A percentile compares a stretch with the other conserved stretches of the same genome.
Evolutionary conservation across 2,888 invertebrate species (phyloP).

Genomic region (Melipona bicolor): DNA sequence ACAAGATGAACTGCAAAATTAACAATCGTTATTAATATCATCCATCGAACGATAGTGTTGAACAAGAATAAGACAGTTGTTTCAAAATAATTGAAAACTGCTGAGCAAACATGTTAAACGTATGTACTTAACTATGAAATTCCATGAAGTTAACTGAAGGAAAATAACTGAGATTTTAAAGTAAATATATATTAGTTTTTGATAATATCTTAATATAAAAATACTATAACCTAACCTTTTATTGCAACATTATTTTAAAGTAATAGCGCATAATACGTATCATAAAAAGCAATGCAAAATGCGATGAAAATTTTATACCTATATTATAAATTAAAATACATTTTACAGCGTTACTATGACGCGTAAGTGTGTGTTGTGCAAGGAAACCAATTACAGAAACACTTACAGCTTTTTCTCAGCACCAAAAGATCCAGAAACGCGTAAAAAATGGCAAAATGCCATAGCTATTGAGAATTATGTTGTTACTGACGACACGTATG

Average conservation of each 20-base stretch:
- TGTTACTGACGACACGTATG: constrained; percentile 80
- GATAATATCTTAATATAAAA: background rate
- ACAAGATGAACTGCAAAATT: constrained; percentile 6
- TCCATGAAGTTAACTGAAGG: background rate
- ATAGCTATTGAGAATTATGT: constrained; percentile 77
- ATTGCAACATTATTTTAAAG: background rate
- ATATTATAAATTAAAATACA: constrained; percentile 7
- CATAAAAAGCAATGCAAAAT: background rate
- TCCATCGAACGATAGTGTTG: background rate
- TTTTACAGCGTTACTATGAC: constrained; percentile 75
- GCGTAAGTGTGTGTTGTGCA: constrained; percentile 80
- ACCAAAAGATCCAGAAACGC: constrained; percentile 78
- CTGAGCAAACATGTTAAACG: background rate
- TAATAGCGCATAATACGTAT: background rate
- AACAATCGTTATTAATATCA: background rate
- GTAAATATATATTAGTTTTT: background rate
- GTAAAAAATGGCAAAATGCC: constrained; percentile 79
- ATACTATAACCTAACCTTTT: constrained; percentile 30
- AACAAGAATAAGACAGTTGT: background rate
- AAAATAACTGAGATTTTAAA: background rate
- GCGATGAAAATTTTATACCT: background rate
- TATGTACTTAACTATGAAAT: background rate
- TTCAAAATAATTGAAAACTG: constrained; percentile 17
- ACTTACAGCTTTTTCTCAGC: constrained; percentile 81
- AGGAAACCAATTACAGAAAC: constrained; percentile 81